Conservation (phyloP, 2,113 vertebrate genomes). For the Chaenogobius annularis region DNA sequence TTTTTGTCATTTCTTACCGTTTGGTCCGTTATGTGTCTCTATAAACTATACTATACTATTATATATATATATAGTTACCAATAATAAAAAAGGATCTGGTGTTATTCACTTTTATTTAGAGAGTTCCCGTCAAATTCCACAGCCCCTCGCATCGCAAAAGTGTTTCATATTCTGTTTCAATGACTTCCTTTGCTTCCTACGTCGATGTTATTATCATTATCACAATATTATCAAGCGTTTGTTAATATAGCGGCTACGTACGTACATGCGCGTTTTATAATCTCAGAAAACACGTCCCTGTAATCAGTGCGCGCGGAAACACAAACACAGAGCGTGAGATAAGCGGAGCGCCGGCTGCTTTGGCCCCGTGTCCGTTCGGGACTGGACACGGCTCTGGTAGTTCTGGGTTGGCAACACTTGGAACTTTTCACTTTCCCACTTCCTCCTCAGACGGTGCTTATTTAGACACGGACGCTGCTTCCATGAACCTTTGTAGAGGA, state of each 20-base stretch:
- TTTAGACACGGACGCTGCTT: neutral
- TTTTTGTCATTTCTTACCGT: neutral
- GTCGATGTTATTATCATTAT: neutral
- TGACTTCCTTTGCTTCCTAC: neutral
- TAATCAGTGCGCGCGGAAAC: neutral
- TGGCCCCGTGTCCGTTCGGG: neutral
- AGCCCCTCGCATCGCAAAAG: neutral
- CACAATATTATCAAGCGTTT: neutral
- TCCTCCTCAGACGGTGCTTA: neutral
- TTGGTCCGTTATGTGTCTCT: too few relatives aligned
- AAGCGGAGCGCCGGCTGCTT: neutral
- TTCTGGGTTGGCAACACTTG: neutral
- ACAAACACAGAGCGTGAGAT: neutral
- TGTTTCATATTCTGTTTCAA: neutral
- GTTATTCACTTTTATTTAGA: too few relatives aligned
- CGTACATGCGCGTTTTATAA: neutral
- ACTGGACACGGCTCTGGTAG: neutral
- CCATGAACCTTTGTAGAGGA: neutral
- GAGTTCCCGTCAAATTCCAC: neutral
- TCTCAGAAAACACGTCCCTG: neutral
- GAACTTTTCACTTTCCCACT: neutral
- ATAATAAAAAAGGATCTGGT: too few relatives aligned
- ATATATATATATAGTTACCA: too few relatives aligned
- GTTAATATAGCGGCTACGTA: neutral
- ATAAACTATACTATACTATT: too few relatives aligned